Conservation (phyloP, 2,113 vertebrate genomes). For the Corythornis cristatus region DNA sequence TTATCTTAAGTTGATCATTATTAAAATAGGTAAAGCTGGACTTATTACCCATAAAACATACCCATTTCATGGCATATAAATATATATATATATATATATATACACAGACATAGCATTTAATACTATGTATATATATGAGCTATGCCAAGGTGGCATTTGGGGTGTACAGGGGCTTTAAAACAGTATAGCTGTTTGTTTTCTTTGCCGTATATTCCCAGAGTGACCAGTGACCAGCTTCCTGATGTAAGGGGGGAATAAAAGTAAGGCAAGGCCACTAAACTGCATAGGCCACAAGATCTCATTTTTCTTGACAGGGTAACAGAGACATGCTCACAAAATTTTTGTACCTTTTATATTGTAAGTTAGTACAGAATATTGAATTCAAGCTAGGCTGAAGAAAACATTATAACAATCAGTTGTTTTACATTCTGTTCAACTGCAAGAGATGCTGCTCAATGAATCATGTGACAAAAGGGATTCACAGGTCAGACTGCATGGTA, state of each 20-base stretch:
- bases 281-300: background rate
- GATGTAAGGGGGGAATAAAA: background rate
- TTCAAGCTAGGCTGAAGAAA: background rate
- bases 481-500: background rate
- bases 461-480: background rate
- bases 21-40: background rate
- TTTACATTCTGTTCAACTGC: background rate
- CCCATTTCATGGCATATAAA: background rate
- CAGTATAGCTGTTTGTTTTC: background rate
- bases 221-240: background rate
- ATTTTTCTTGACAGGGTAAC: background rate
- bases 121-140: background rate
- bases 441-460: background rate
- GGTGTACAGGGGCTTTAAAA: background rate
- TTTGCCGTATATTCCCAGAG: background rate
- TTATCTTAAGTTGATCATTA: background rate
- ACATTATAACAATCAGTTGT: fast-evolving
- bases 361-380: background rate
- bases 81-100: background rate
- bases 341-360: background rate
- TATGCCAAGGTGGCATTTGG: background rate
- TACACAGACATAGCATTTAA: background rate
- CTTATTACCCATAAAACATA: background rate
- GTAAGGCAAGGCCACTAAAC: background rate
- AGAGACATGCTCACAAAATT: background rate